These are phyloP conservation scores for Myripristis murdjan DNA, from an alignment of 2,797 vertebrate species.

Conservation along the genomic window DNA sequence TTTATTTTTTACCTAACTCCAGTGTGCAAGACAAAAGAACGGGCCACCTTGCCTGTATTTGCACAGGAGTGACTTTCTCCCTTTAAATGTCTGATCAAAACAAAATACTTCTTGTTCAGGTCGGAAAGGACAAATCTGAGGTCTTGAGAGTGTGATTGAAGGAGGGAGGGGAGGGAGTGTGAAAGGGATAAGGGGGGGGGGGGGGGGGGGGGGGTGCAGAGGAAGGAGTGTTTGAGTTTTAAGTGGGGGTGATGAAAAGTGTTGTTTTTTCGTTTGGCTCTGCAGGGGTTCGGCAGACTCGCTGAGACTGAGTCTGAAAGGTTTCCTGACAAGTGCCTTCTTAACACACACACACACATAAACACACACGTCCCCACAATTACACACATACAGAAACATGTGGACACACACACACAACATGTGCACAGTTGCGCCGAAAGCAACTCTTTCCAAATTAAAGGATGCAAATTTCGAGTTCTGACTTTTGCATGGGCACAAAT, in stretches of 20 bases:
- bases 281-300: conserved; percentile 63
- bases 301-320: conserved; percentile 65
- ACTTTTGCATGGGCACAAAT: conserved; percentile 39
- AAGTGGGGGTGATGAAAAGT: conserved; percentile 76
- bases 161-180: conserved; percentile 21
- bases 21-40: conserved; percentile 1
- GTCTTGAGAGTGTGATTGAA: conserved; percentile 58
- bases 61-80: background rate
- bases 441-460: conserved; percentile 46
- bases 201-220: conserved; percentile 32
- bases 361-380: conserved; percentile 15
- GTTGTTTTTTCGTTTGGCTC: conserved; percentile 57
- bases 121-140: conserved; percentile 68
- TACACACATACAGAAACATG: background rate
- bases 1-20: conserved; percentile 32
- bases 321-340: conserved; percentile 74
- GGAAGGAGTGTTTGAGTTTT: conserved; percentile 68
- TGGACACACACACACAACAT: conserved; percentile 7
- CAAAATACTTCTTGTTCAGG: conserved; percentile 59
- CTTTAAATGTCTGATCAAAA: conserved; percentile 59
- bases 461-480: conserved; percentile 64
- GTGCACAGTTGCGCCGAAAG: conserved; percentile 36
- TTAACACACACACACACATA: conserved; percentile 35
- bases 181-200: conserved; percentile 14
- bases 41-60: background rate